Evolutionary conservation across 2,113 vertebrate genomes (phyloP), one percentile per base, ranked within the genome.

Genomic region (Hiodon alosoides): DNA sequence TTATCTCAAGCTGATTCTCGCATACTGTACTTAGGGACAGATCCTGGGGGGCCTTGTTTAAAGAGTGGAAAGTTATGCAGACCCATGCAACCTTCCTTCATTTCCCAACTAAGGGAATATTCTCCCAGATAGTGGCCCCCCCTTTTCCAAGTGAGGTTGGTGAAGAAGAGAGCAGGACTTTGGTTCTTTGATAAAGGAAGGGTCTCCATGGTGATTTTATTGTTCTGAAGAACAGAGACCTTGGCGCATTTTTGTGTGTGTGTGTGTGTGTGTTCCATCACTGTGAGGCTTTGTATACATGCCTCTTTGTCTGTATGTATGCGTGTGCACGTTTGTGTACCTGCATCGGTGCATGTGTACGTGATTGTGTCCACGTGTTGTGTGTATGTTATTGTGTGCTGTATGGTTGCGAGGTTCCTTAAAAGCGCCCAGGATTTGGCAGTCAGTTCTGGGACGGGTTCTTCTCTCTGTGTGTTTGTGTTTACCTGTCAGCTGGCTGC

Each of bases 191-290:
- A 2, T 46, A 11, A 10, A 66, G 71, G 59, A 17, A 9, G 50
- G 8, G 60, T 72, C 47, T 64, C 60, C 10, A 16, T 50, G 60
- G n/a, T 16, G 48, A 53, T 62, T 61, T 10, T 50, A 16, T 8
- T 52, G 47, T 52, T 53, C 58, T 13, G 48, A 72, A 59, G 71
- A n/a, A 17, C 31, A 46, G 11, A 48, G 14, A 59, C 48, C 62
- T 72, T 31, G 59, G 57, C 8, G 68, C 9, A 14, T 83, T 73
- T 68, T 57, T 75, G 79, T 72, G 65, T 70, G 80, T 61, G 78
- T 76, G 73, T 77, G 71, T 79, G 62, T 75, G 48, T 55, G 73
- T 72, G 62, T 75, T 31, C 31, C 66, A 6, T 7, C 66, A 14
- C 31, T 46, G 59, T 71, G 55, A 57, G 67, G 80, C 71, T 81